These are phyloP conservation scores for Henricia sp. DNA, from an alignment of 53 echinoderm and acorn worm genomes.

Conservation along the genomic window DNA sequence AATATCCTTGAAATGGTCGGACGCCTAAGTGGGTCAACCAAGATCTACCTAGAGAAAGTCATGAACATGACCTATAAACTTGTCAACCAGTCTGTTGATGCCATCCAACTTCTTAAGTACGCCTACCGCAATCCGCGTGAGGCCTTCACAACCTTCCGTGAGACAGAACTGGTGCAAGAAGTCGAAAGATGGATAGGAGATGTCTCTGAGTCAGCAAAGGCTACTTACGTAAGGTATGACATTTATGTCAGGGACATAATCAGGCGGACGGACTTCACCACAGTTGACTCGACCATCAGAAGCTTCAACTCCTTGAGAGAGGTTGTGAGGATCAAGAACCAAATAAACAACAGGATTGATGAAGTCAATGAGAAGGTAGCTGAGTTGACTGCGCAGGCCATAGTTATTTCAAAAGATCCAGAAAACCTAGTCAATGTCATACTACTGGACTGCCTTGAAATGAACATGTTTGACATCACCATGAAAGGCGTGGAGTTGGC, in stretches of 20 bases:
- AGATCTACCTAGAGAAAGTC: constrained; percentile 41
- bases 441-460: constrained; percentile 13
- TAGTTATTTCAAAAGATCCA: constrained; percentile 37
- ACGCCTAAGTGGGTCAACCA: constrained; percentile 48
- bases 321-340: constrained; percentile 26
- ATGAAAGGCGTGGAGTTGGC: constrained; percentile 16
- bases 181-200: constrained; percentile 10
- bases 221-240: constrained; percentile 14
- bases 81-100: constrained; percentile 57
- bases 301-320: constrained; percentile 50
- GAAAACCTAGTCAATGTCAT: constrained; percentile 38
- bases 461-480: constrained; percentile 42
- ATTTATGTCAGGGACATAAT: constrained; percentile 37
- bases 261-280: constrained; percentile 54
- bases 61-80: constrained; percentile 51
- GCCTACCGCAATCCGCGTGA: constrained; percentile 60
- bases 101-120: constrained; percentile 68
- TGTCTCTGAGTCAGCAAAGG: constrained; percentile 23
- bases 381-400: constrained; percentile 56
- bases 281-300: constrained; percentile 36
- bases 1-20: constrained; percentile 27
- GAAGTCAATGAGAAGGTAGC: constrained; percentile 35
- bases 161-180: constrained; percentile 30
- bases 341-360: constrained; percentile 13
- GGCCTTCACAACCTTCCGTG: constrained; percentile 32